Percentiles rank a stretch among this genome's conserved stretches.
These are phyloP conservation scores for Meloidogyne floridensis DNA, from an alignment of 1,140 invertebrate genomes.

Conservation along the genomic window DNA sequence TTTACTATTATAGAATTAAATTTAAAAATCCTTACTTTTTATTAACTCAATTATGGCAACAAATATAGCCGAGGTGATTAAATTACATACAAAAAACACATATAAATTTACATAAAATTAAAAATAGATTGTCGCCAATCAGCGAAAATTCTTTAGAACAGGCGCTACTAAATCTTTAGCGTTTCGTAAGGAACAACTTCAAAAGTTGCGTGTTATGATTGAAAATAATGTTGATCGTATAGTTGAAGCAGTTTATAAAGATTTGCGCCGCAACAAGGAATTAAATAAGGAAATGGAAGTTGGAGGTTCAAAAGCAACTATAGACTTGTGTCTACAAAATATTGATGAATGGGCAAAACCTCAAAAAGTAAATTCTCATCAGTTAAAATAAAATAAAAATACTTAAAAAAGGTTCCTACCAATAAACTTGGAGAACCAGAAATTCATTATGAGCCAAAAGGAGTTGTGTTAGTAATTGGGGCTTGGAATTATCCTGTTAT, in stretches of 20 bases:
- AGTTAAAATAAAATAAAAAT: slow-evolving; percentile 37
- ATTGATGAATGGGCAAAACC: slow-evolving; percentile 38
- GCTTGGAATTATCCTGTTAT: slow-evolving; percentile 98
- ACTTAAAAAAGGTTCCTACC: slow-evolving; percentile 33
- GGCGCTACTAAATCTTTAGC: slow-evolving; percentile 31
- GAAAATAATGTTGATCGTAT: slow-evolving; percentile 32
- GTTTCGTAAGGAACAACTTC: slow-evolving; percentile 45
- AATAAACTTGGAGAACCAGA: slow-evolving; percentile 68
- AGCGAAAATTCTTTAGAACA: slow-evolving; percentile 37
- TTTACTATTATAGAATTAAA: too few species aligned
- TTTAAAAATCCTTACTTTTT: too few species aligned
- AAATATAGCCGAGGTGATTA: too few species aligned
- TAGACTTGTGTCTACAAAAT: slow-evolving; percentile 31
- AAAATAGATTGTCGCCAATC: slow-evolving; percentile 29
- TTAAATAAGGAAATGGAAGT: slow-evolving; percentile 34
- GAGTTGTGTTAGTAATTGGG: slow-evolving; percentile 79
- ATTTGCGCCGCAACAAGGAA: slow-evolving; percentile 47
- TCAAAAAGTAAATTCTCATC: slow-evolving; percentile 43
- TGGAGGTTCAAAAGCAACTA: background rate
- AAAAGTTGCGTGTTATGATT: slow-evolving; percentile 35
- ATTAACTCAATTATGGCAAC: too few species aligned
- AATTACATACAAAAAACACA: background rate
- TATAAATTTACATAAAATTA: background rate
- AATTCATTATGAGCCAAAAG: slow-evolving; percentile 75
- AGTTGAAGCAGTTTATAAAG: slow-evolving; percentile 54